Percentiles rank a stretch among this genome's conserved stretches.
Conservation (phyloP, 2,888 invertebrate genomes). For the Chirona hameri region DNA sequence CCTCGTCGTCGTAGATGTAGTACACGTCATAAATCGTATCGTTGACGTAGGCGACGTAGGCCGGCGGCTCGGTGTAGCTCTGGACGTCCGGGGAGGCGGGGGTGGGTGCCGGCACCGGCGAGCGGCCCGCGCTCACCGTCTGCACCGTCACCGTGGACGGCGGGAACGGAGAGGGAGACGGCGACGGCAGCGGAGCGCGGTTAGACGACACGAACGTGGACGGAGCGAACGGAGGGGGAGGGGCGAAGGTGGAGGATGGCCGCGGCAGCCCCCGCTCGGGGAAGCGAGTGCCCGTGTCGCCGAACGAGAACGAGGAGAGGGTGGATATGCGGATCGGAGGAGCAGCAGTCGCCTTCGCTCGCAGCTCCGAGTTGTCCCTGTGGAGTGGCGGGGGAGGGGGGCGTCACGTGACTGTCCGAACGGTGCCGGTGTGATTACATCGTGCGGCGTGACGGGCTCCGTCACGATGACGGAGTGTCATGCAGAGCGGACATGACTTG, state of each 20-base stretch:
- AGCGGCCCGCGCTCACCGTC: background rate
- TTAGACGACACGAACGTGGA: constrained; percentile 9
- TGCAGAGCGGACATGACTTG: too few species aligned
- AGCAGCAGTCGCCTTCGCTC: background rate
- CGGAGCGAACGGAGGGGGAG: background rate
- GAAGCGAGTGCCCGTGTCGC: constrained; percentile 27
- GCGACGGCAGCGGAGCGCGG: background rate
- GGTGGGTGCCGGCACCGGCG: background rate
- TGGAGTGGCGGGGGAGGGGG: too few species aligned
- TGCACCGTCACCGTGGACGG: background rate
- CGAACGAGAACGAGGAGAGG: constrained; percentile 27
- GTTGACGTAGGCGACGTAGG: constrained; percentile 30
- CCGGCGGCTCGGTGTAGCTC: constrained; percentile 1
- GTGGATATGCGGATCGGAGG: constrained; percentile 25
- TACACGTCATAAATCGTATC: constrained; percentile 29
- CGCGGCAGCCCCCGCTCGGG: background rate
- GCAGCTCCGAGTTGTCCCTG: background rate
- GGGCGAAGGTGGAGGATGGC: background rate
- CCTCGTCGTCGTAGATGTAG: constrained; percentile 30
- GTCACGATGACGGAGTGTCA: too few species aligned
- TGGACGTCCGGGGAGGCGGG: background rate
- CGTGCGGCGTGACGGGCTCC: too few species aligned
- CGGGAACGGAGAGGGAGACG: constrained; percentile 2
- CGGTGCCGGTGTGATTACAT: too few species aligned
- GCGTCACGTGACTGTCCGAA: too few species aligned